Evolutionary conservation across 2,113 vertebrate species (phyloP).

Genomic region (Odontophorus gujanensis): DNA sequence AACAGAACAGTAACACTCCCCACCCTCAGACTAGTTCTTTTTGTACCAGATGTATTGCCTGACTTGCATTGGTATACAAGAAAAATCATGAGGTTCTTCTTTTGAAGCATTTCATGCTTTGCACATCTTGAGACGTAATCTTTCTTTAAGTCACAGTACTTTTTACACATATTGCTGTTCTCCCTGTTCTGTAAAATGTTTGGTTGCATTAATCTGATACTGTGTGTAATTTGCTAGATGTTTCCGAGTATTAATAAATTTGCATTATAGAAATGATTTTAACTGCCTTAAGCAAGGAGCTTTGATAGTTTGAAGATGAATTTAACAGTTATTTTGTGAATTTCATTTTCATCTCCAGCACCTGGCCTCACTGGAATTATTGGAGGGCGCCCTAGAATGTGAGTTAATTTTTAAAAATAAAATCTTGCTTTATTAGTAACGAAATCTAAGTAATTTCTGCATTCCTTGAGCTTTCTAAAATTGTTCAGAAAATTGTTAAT

Average conservation of each 20-base stretch:
- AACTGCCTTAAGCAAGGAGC: not conserved
- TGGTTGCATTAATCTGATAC: not conserved
- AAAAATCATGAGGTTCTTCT: not conserved
- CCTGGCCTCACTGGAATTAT: slow-evolving; percentile 84
- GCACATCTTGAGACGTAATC: not conserved
- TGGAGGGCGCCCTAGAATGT: slow-evolving; percentile 85
- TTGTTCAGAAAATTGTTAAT: not conserved
- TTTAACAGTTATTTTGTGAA: not conserved
- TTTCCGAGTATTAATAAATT: not conserved
- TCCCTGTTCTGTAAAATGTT: not conserved
- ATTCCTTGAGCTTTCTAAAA: not conserved
- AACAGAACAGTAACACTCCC: not conserved
- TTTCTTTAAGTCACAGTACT: not conserved
- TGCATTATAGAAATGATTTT: not conserved
- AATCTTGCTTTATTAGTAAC: not conserved
- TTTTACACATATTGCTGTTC: not conserved
- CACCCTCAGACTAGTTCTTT: not conserved
- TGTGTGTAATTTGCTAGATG: not conserved
- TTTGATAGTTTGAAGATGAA: not conserved
- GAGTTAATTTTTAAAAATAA: slow-evolving; percentile 48
- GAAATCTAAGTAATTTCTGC: not conserved
- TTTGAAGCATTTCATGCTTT: not conserved
- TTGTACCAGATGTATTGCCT: not conserved
- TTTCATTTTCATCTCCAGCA: slow-evolving; percentile 72
- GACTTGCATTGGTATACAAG: not conserved